phyloP scores from a whole-genome alignment of 2,888 invertebrate species.

The Ochropleura plecta region DNA sequence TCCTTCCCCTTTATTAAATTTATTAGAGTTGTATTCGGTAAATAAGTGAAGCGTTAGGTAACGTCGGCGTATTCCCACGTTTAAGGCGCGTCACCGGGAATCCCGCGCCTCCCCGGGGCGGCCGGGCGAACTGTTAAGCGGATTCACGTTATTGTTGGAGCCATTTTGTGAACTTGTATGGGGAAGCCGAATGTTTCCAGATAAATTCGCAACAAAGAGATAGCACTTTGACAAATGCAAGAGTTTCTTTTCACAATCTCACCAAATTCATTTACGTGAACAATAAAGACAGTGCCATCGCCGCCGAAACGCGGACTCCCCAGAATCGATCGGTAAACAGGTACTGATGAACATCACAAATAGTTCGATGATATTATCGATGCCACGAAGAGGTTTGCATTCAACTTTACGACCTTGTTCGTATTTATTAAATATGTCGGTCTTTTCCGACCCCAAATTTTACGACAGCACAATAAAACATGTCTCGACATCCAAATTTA shows the following conservation, averaged over 20 bases:
- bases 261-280: conserved; percentile 32
- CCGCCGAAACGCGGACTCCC: conserved; percentile 18
- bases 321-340: conserved; percentile 65
- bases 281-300: conserved; percentile 25
- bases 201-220: conserved; percentile 65
- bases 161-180: conserved; percentile 78
- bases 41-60: conserved; percentile 84
- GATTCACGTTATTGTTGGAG: conserved; percentile 81
- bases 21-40: conserved; percentile 84
- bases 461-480: conserved; percentile 90
- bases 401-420: conserved; percentile 88
- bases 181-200: conserved; percentile 66
- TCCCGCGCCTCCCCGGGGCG: conserved; percentile 76
- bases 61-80: conserved; percentile 74
- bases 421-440: conserved; percentile 91
- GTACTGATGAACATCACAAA: conserved; percentile 76
- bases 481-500: conserved; percentile 90
- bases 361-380: conserved; percentile 86
- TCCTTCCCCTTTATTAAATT: conserved; percentile 86
- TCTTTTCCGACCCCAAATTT: conserved; percentile 89
- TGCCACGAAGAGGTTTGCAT: conserved; percentile 87
- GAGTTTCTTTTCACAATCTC: conserved; percentile 41
- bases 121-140: conserved; percentile 79
- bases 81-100: conserved; percentile 80
- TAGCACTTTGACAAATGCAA: conserved; percentile 48